phyloP scores from a whole-genome alignment of 2,797 vertebrate species.

The Merluccius polli region DNA sequence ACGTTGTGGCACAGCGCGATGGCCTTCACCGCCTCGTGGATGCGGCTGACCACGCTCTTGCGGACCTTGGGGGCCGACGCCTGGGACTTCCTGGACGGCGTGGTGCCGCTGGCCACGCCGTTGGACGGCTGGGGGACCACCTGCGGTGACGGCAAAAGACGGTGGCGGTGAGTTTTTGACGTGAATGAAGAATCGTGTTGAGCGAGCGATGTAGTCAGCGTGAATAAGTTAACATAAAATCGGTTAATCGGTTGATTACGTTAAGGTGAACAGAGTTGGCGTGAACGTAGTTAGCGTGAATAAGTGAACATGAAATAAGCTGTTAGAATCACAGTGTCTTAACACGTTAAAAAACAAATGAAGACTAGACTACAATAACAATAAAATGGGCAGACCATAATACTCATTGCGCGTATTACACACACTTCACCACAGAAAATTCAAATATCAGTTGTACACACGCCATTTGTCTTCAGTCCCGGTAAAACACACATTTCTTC shows the following conservation, averaged over 20 bases:
- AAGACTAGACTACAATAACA: too few species aligned
- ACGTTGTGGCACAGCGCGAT: slow-evolving; percentile 96
- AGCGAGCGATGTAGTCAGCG: not conserved
- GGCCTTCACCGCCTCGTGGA: slow-evolving; percentile 94
- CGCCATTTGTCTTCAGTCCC: not conserved
- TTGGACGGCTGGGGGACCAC: slow-evolving; percentile 47
- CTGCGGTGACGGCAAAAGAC: slow-evolving; percentile 30
- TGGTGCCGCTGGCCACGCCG: slow-evolving; percentile 50
- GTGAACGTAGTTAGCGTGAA: not conserved
- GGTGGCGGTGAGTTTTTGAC: not conserved
- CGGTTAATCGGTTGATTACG: too few species aligned
- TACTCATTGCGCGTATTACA: not conserved
- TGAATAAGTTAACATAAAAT: not conserved
- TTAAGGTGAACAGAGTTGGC: too few species aligned
- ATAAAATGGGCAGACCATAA: too few species aligned
- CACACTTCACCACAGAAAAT: not conserved
- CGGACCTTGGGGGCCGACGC: slow-evolving; percentile 81
- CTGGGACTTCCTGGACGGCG: slow-evolving; percentile 74
- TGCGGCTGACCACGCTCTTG: slow-evolving; percentile 88
- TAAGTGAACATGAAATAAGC: not conserved
- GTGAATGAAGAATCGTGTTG: not conserved
- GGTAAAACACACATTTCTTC: not conserved
- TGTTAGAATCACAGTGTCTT: not conserved
- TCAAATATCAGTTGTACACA: not conserved
- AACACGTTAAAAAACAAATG: not conserved